Conservation (phyloP, 2,797 vertebrate species). For the Acrossocheilus wenchowensis region DNA sequence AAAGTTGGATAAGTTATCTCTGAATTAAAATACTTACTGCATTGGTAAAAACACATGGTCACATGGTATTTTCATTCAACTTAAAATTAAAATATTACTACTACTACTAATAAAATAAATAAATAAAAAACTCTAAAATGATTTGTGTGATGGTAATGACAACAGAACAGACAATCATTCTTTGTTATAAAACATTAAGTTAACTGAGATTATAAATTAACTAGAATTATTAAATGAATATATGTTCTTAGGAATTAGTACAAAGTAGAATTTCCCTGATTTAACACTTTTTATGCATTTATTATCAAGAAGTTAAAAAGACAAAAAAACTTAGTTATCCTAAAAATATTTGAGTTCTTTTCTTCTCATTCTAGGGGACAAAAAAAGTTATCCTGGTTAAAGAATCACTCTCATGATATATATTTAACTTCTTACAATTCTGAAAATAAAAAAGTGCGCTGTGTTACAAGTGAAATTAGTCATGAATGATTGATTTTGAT, state of each 20-base stretch:
- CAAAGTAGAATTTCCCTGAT: neutral
- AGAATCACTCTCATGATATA: neutral
- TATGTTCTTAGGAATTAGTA: neutral
- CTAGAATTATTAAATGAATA: neutral
- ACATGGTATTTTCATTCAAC: neutral
- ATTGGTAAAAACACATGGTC: neutral
- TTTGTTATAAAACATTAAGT: neutral
- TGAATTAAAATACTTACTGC: neutral
- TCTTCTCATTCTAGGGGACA: neutral
- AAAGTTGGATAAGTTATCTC: neutral
- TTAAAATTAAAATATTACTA: neutral
- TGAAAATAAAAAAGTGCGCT: neutral
- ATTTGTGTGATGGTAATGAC: neutral
- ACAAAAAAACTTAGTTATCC: neutral
- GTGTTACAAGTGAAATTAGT: neutral
- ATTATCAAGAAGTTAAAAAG: neutral
- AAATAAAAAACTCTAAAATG: neutral
- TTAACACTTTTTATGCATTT: neutral
- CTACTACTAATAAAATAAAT: neutral
- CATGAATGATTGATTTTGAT: neutral
- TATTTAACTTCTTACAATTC: neutral
- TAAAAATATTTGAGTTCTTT: neutral
- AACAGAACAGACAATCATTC: neutral
- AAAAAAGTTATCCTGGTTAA: neutral
- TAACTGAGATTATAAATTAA: neutral